phyloP scores from a whole-genome alignment of 2,888 invertebrate species.

The Lithophane ornitopus region DNA sequence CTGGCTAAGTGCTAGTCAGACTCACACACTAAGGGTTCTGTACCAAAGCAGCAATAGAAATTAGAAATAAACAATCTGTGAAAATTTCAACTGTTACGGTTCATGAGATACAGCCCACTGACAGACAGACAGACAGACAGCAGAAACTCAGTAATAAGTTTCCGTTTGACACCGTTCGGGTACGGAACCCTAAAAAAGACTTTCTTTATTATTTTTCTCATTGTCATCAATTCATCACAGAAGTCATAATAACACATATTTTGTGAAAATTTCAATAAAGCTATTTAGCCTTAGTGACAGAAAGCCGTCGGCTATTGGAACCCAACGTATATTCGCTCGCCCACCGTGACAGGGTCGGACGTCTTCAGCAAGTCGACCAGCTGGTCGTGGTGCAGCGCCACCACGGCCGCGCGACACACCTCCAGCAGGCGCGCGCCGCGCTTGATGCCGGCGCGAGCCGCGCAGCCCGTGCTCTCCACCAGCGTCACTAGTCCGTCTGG shows the following conservation, averaged over 20 bases:
- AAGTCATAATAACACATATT: too few relatives aligned
- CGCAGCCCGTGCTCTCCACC: slow-evolving; percentile 93
- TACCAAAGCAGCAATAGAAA: too few relatives aligned
- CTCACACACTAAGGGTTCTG: too few relatives aligned
- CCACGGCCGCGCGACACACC: slow-evolving; percentile 97
- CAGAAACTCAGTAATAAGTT: too few relatives aligned
- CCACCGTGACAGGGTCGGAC: slow-evolving; percentile 96
- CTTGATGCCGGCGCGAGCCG: slow-evolving; percentile 96
- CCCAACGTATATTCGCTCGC: neutral
- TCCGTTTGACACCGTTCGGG: too few relatives aligned
- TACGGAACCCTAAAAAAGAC: neutral
- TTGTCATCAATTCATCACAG: too few relatives aligned
- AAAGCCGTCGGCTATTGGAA: neutral
- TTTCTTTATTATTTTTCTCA: neutral
- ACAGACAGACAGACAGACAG: too few relatives aligned
- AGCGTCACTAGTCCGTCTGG: slow-evolving; percentile 98
- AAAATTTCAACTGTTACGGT: too few relatives aligned
- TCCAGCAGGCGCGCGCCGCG: slow-evolving; percentile 98
- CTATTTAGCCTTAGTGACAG: neutral
- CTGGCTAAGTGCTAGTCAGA: neutral
- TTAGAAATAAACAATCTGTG: too few relatives aligned
- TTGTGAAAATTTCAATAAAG: neutral
- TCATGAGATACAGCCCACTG: too few relatives aligned
- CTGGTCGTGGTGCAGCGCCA: slow-evolving; percentile 97
- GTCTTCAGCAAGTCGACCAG: slow-evolving; percentile 98